phyloP scores from a whole-genome alignment of 2,113 vertebrate genomes.

The Amblyornis subalaris region DNA sequence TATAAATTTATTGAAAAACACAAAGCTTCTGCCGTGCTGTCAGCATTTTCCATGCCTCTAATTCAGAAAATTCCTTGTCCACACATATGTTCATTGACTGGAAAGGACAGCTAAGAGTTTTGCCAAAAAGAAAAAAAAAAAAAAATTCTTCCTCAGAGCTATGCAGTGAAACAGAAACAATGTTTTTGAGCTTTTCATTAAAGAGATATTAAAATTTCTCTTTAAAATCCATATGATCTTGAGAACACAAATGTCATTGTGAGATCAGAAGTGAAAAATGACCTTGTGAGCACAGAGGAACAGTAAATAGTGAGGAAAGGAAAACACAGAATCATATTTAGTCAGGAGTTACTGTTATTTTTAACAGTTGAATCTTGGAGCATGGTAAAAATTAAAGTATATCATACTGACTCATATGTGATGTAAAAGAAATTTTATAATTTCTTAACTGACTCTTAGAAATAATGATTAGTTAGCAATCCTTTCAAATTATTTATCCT shows the following conservation, averaged over 20 bases:
- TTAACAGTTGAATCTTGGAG: background rate
- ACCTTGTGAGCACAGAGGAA: background rate
- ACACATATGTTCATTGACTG: conserved; percentile 1
- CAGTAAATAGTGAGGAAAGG: background rate
- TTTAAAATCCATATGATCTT: background rate
- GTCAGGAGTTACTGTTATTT: background rate
- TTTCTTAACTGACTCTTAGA: background rate
- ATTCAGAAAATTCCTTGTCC: conserved; percentile 22
- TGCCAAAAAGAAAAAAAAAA: background rate
- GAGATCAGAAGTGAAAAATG: background rate
- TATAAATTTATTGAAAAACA: background rate
- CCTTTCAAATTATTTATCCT: background rate
- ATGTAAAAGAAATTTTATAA: background rate
- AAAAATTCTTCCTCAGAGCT: background rate
- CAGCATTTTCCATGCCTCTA: conserved; percentile 2
- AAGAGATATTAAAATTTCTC: background rate
- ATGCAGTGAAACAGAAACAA: background rate
- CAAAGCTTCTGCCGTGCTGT: conserved; percentile 6
- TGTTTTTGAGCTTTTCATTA: background rate
- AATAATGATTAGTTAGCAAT: background rate
- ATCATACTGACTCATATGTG: background rate
- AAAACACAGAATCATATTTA: background rate
- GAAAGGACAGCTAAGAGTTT: background rate
- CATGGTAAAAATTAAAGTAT: background rate
- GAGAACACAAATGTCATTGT: fast-evolving